A percentile compares a stretch with the other conserved stretches of the same genome.
Evolutionary conservation across 2,113 vertebrate genomes (phyloP).

Genomic region (Hemibagrus wyckioides): DNA sequence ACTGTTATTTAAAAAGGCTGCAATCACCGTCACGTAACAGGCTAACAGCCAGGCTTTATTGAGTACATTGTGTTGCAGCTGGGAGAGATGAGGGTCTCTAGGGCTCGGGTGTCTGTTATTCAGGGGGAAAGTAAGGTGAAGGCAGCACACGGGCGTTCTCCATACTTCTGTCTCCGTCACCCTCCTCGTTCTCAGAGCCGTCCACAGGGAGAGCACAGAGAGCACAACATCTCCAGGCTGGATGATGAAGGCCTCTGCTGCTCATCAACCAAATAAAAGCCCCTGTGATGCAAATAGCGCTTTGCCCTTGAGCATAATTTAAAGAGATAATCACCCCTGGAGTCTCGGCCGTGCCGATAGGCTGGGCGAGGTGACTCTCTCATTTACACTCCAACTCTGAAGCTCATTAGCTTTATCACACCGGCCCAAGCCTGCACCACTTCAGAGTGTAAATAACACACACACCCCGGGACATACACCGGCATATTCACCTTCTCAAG

Average conservation of each 20-base stretch:
- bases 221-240: constrained; percentile 50
- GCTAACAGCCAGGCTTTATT: neutral
- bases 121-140: constrained; percentile 81
- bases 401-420: constrained; percentile 97
- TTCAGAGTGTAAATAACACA: constrained; percentile 84
- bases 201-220: constrained; percentile 51
- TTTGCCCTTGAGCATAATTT: constrained; percentile 99
- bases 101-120: constrained; percentile 91
- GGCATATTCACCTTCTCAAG: constrained; percentile 52
- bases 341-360: constrained; percentile 88
- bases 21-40: constrained; percentile 36
- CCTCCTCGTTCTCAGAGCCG: constrained; percentile 79
- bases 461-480: constrained; percentile 51
- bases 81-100: constrained; percentile 56
- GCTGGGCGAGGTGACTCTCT: constrained; percentile 86
- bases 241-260: constrained; percentile 49
- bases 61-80: constrained; percentile 6
- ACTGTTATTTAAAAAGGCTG: constrained; percentile 39
- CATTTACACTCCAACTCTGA: constrained; percentile 97
- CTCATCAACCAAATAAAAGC: constrained; percentile 58
- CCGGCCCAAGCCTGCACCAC: constrained; percentile 83
- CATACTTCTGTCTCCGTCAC: constrained; percentile 84
- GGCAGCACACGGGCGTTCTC: constrained; percentile 79
- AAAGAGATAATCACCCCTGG: constrained; percentile 99
- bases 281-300: constrained; percentile 97